Base-by-base conservation (phyloP, 2,888 invertebrate genomes). In the Nasonia oneida region DNA sequence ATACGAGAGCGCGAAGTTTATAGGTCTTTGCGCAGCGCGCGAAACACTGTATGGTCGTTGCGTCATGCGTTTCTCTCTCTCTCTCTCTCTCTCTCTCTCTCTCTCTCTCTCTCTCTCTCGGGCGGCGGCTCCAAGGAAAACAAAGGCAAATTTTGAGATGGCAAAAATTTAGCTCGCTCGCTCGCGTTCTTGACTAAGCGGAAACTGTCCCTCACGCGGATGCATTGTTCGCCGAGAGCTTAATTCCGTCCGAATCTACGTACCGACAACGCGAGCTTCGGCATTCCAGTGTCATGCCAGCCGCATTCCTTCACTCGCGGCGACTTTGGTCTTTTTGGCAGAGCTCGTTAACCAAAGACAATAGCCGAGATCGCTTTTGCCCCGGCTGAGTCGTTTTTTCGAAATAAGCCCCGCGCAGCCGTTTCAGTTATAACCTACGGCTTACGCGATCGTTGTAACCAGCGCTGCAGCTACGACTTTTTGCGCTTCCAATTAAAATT, bases 281-380 rank as follows among this genome's bases (percentile, higher is more conserved):
- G 70, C 70, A 71, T 83, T 57, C 77, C 83, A 64, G 76, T 53
- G 77, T 83, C 76, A 57, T 77, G 70, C 53, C 53, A 18, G 53
- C 18, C 18, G 53, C 53, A 53, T 53, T 53, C 53, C 53, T 53
- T 53, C 5, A 53, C 53, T 53, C 53, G 18, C 70, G 42, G 47
- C 42, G 77, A n/a, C n/a, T 73, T 78, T 39, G n/a, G 70, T 78
- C 57, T 83, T 78, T 83, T 73, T 79, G 84, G 79, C 84, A 79
- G 64, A 74, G 84, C 79, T 84, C 79, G 67, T 79, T 74, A 79
- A 83, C 74, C 18, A 76, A 61, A 74, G 79, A 84, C 84, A 84
- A 84, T 84, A 29, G 64, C 50, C n/a, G 42, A 5, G 71, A 10
- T 37, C 37, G 37, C 3, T 37, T 39, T 15, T 64, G 12, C 73